Base-by-base conservation (phyloP, 2,888 invertebrate genomes). In the Drosophila meridionalis region DNA sequence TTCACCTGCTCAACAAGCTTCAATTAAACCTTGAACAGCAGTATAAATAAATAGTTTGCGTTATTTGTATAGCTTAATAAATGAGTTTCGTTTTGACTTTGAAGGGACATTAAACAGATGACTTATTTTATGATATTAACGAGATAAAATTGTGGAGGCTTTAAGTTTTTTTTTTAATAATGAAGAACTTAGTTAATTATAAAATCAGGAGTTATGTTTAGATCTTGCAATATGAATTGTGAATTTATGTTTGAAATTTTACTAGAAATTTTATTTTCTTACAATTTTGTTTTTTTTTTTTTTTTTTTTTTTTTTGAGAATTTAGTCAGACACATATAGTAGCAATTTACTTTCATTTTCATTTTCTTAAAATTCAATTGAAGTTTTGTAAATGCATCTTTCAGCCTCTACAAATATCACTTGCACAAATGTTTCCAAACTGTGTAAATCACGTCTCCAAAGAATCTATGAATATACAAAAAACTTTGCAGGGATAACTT, bases 1-100 rank as follows among this genome's bases (percentile, higher is more conserved):
- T 43, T 11, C 20, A 63, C 70, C 57, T 70, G 50, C 69, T 32
- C 20, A 40, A 48, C 45, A 20, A 11, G 12, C 59, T 48, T 48
- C 38, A 30, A 34, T 58, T 59, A 28, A 43, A 8, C n/a, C 28
- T 6, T 9, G 47, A 34, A 30, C 48, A 28, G 34, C 6, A 26
- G 34, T 26, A 34, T 43, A 43, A 26, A 34, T 34, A 57, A 45
- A 45, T 58, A 58, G 58, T 45, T 45, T 43, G 30, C 4, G 0
- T 14, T 14, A 5, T 7, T 4, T 32, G 9, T 6, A 52, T 20
- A 12, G n/a, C 52, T 52, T 52, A 36, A 52, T 34, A 52, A 12
- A 8, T 4, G 20, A 3, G 8, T 4, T 38, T 12, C 7, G 36
- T 38, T 26, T 26, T 53, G 4, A 1, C 26, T 28, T 36, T 38